Percentiles rank a stretch among this genome's conserved stretches.
Conservation (phyloP, 2,113 vertebrate species). For the Pedetes capensis region DNA sequence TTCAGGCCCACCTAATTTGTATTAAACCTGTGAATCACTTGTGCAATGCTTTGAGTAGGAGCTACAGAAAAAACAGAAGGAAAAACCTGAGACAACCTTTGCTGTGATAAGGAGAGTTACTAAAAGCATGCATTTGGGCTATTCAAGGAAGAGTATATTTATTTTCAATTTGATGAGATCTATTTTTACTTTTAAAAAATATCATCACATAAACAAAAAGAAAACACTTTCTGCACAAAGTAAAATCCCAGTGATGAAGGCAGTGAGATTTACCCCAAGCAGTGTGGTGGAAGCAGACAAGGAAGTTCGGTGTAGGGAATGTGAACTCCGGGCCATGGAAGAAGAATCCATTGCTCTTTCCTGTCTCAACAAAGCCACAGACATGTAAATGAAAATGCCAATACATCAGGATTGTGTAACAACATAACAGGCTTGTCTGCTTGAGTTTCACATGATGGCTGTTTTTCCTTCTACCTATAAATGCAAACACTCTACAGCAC, state of each 20-base stretch:
- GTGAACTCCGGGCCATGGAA: neutral
- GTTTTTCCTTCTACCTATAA: neutral
- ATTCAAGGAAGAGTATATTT: neutral
- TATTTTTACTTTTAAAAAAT: constrained; percentile 5
- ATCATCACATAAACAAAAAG: neutral
- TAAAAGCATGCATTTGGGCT: neutral
- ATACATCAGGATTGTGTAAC: neutral
- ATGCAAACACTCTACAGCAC: neutral
- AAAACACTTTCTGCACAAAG: neutral
- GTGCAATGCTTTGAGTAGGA: neutral
- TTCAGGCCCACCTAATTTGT: neutral
- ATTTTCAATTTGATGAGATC: neutral
- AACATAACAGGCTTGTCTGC: neutral
- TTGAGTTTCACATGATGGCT: neutral
- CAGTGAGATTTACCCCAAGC: neutral
- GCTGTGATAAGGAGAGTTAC: neutral
- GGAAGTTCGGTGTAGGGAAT: too few species aligned
- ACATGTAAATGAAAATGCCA: constrained; percentile 31
- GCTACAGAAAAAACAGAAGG: neutral
- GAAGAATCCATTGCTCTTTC: neutral
- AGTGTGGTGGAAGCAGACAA: neutral
- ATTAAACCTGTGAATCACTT: neutral
- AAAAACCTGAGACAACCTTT: neutral
- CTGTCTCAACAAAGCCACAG: neutral
- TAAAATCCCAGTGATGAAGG: neutral